Evolutionary conservation across 1,140 invertebrate genomes (phyloP).

Genomic region (Heliconius nattereri): DNA sequence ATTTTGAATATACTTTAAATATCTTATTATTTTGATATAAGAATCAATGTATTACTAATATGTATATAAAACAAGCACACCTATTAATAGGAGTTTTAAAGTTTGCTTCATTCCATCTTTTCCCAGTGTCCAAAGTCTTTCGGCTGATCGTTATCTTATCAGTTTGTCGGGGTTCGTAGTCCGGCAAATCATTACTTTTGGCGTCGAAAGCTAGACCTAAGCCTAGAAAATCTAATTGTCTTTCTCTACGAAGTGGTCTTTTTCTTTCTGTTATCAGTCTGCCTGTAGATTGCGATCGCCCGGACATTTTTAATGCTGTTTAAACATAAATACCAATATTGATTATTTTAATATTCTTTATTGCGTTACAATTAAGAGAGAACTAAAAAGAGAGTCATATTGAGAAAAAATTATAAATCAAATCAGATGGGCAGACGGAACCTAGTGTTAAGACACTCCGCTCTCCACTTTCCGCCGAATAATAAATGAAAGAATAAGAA

Average conservation of each 20-base stretch:
- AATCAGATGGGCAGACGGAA: no score
- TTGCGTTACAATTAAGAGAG: no score
- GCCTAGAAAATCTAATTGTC: conserved; percentile 66
- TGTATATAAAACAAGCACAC: conserved; percentile 36
- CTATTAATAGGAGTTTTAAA: conserved; percentile 76
- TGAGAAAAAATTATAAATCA: no score
- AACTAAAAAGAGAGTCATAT: no score
- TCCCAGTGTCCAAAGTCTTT: conserved; percentile 72
- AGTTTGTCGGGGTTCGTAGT: conserved; percentile 64
- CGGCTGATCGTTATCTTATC: conserved; percentile 76
- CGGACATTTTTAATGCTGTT: conserved; percentile 67
- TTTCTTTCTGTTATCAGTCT: conserved; percentile 55
- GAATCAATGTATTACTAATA: no score
- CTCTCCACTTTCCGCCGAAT: no score
- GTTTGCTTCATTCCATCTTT: conserved; percentile 76
- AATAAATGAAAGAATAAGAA: no score
- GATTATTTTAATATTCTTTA: no score
- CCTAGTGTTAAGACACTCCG: no score
- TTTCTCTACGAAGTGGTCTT: conserved; percentile 57
- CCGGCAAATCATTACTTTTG: conserved; percentile 46
- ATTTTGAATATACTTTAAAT: no score
- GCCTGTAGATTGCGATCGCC: conserved; percentile 60
- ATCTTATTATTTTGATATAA: no score
- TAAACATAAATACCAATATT: background rate
- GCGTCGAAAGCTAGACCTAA: conserved; percentile 68